These are phyloP conservation scores for Xylocampa areola DNA, from an alignment of 2,888 invertebrate genomes.

Conservation along the genomic window DNA sequence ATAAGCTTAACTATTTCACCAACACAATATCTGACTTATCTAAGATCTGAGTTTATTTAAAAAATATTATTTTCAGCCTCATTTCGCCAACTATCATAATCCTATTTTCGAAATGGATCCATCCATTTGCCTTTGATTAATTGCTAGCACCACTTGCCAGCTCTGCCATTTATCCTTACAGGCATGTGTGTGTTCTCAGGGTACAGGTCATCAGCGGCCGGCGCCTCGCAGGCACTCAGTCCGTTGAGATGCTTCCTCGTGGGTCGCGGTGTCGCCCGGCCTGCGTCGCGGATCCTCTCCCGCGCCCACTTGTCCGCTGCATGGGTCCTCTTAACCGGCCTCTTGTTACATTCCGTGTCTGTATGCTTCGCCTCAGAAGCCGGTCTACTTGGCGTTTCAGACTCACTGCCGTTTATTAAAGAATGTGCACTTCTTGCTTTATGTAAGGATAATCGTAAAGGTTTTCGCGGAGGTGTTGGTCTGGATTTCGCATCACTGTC, in stretches of 20 bases:
- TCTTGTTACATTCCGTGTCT: slow-evolving; percentile 78
- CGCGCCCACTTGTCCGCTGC: slow-evolving; percentile 76
- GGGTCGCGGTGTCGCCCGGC: slow-evolving; percentile 82
- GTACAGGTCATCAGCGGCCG: slow-evolving; percentile 82
- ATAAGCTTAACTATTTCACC: too few relatives aligned
- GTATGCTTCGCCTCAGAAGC: slow-evolving; percentile 68
- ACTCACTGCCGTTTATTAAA: slow-evolving; percentile 85
- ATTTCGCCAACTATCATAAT: slow-evolving; percentile 10
- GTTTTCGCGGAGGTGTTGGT: slow-evolving; percentile 96
- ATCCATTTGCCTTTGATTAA: not conserved
- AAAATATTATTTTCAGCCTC: slow-evolving; percentile 34
- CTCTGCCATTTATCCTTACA: slow-evolving; percentile 60
- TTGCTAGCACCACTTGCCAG: slow-evolving; percentile 76
- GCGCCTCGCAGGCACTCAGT: slow-evolving; percentile 72
- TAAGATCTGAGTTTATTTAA: too few relatives aligned
- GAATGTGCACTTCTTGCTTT: slow-evolving; percentile 95
- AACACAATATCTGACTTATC: too few relatives aligned
- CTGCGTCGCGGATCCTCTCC: slow-evolving; percentile 72
- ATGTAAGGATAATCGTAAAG: slow-evolving; percentile 94
- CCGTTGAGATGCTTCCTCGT: slow-evolving; percentile 71
- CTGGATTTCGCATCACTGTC: slow-evolving; percentile 87
- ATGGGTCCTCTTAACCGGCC: slow-evolving; percentile 91
- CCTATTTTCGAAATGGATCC: not conserved
- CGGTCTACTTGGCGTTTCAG: slow-evolving; percentile 81
- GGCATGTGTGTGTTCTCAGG: slow-evolving; percentile 73